Percentiles rank a stretch among this genome's conserved stretches.
These are phyloP conservation scores for Taxidea taxus DNA, from an alignment of 2,113 vertebrate genomes.

Conservation along the genomic window DNA sequence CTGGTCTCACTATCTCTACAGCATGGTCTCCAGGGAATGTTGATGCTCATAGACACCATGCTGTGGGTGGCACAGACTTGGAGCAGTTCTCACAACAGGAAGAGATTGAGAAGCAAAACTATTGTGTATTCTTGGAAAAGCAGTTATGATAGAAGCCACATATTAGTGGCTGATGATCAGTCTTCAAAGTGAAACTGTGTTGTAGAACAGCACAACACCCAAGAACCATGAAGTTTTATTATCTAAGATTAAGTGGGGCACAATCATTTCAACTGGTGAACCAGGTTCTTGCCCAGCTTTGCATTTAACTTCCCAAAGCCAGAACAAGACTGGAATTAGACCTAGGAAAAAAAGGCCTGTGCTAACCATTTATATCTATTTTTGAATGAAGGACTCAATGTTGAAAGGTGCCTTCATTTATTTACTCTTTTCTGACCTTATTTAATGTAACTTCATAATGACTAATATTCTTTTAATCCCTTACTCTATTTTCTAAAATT, in stretches of 20 bases:
- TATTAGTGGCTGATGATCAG: not conserved
- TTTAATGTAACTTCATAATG: not conserved
- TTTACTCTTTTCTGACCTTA: not conserved
- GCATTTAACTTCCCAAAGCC: not conserved
- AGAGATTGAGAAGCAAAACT: not conserved
- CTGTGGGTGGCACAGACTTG: not conserved
- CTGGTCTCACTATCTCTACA: not conserved
- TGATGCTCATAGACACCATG: not conserved
- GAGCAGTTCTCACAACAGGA: not conserved
- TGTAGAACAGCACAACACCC: not conserved
- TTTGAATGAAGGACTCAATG: not conserved
- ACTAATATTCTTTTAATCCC: not conserved
- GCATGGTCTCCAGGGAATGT: not conserved
- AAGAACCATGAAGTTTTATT: not conserved
- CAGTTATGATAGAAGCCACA: accelerated
- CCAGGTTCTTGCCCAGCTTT: not conserved
- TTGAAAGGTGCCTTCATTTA: not conserved
- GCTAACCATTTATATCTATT: not conserved
- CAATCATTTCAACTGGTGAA: too few relatives aligned
- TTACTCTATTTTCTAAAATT: not conserved
- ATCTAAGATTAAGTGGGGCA: not conserved
- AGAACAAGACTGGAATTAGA: not conserved
- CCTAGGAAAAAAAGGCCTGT: not conserved
- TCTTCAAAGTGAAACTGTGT: not conserved
- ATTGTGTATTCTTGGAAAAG: not conserved